phyloP scores from a whole-genome alignment of 1,140 invertebrate species.

The Acromyrmex charruanus region DNA sequence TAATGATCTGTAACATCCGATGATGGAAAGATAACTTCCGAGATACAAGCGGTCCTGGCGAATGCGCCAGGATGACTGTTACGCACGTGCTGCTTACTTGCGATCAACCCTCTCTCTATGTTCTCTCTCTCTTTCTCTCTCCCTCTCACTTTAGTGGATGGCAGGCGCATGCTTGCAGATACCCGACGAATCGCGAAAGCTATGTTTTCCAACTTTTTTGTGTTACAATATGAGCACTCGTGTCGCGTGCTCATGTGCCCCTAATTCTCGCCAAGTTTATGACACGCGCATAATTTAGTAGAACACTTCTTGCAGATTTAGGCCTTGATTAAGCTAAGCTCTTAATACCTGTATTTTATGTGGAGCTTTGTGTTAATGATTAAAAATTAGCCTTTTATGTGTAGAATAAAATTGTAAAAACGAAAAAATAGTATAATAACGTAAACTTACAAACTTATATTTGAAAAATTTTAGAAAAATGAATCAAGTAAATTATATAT shows the following conservation, averaged over 20 bases:
- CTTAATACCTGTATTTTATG: not conserved
- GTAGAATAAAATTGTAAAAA: not conserved
- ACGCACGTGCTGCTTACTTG: conserved; percentile 78
- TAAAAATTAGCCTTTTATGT: not conserved
- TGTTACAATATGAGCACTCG: conserved; percentile 9
- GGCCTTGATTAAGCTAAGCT: conserved; percentile 17
- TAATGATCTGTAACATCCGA: conserved; percentile 33
- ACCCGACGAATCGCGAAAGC: conserved; percentile 70
- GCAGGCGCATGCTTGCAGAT: conserved; percentile 77
- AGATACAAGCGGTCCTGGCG: conserved; percentile 74
- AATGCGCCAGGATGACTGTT: conserved; percentile 79
- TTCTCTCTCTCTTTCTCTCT: conserved; percentile 46
- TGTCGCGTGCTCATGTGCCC: conserved; percentile 29
- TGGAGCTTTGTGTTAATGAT: not conserved
- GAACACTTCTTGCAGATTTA: conserved; percentile 49
- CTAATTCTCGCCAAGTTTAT: not conserved
- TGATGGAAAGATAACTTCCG: conserved; percentile 57
- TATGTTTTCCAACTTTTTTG: conserved; percentile 47
- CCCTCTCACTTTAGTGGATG: conserved; percentile 59
- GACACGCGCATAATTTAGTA: conserved; percentile 38
- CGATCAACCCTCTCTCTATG: conserved; percentile 73
- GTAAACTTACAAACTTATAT: not conserved
- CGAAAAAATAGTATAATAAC: not conserved
- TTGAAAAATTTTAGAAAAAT: not conserved
- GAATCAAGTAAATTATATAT: not conserved